Evolutionary conservation across 2,113 vertebrate species (phyloP).

Genomic region (Poeciliopsis retropinna): DNA sequence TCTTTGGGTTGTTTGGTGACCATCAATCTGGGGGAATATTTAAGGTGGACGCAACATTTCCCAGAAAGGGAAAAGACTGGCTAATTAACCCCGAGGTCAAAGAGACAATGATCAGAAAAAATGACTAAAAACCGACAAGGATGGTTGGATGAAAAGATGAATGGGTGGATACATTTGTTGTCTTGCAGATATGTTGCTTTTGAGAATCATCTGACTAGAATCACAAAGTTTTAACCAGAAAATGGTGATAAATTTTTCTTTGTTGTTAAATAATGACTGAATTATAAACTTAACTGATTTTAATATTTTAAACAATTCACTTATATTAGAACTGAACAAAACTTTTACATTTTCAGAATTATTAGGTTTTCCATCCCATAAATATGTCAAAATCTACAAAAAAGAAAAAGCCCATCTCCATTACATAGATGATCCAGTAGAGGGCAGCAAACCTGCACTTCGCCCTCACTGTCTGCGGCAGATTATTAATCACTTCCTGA

Average conservation of each 20-base stretch:
- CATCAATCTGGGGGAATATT: no score
- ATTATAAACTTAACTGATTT: not conserved
- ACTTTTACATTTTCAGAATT: no score
- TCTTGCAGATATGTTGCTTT: not conserved
- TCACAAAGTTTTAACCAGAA: not conserved
- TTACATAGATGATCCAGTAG: conserved; percentile 1
- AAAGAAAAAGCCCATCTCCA: no score
- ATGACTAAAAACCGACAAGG: no score
- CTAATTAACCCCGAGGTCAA: not conserved
- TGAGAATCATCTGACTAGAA: not conserved
- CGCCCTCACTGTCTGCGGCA: no score
- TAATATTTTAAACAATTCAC: not conserved
- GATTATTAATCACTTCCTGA: not conserved
- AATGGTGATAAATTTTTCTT: not conserved
- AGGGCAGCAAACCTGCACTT: not conserved
- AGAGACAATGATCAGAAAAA: not conserved
- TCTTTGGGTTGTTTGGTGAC: no score
- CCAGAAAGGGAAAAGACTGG: no score
- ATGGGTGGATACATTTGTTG: no score
- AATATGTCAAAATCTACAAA: no score
- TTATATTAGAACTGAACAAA: not conserved
- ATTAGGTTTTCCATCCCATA: no score
- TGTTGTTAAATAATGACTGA: rapidly evolving
- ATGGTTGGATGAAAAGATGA: no score
- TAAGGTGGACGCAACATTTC: no score